Evolutionary conservation across 92 coral and sea anemone species (phyloP).

Genomic region (Siderastrea radians): DNA sequence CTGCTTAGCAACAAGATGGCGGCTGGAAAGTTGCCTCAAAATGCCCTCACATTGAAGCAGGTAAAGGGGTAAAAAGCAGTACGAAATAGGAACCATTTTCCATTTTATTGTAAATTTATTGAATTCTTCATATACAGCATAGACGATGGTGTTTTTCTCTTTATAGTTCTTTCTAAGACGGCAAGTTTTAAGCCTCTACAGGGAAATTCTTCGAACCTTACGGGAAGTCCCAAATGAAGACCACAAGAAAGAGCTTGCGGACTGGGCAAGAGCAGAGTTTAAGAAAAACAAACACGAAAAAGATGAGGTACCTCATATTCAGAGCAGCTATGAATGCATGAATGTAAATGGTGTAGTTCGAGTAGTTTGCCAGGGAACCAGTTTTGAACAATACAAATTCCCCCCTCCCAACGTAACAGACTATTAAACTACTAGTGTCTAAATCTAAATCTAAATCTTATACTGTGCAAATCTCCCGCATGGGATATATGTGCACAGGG

Average conservation of each 20-base stretch:
- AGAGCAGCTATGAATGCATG: background rate
- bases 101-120: background rate
- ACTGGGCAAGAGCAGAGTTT: conserved; percentile 90
- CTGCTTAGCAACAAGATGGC: conserved; percentile 73
- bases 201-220: conserved; percentile 81
- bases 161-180: conserved; percentile 79
- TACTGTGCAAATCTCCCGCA: too few relatives aligned
- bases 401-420: too few relatives aligned
- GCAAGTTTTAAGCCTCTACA: conserved; percentile 80
- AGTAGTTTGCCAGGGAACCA: too few relatives aligned
- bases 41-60: conserved; percentile 81
- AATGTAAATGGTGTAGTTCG: too few relatives aligned
- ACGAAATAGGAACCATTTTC: background rate
- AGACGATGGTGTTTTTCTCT: background rate
- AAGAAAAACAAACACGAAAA: conserved; percentile 79
- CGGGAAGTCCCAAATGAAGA: conserved; percentile 67
- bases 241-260: conserved; percentile 75
- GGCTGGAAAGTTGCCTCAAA: conserved; percentile 72
- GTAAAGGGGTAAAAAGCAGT: conserved; percentile 7
- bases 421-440: too few relatives aligned
- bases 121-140: too few relatives aligned
- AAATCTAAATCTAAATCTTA: too few relatives aligned
- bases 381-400: too few relatives aligned
- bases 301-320: conserved; percentile 69
- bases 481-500: too few relatives aligned